Evolutionary conservation across 2,888 invertebrate genomes (phyloP), one percentile per base, ranked within the genome.

Genomic region (Cyclophora albipunctata): DNA sequence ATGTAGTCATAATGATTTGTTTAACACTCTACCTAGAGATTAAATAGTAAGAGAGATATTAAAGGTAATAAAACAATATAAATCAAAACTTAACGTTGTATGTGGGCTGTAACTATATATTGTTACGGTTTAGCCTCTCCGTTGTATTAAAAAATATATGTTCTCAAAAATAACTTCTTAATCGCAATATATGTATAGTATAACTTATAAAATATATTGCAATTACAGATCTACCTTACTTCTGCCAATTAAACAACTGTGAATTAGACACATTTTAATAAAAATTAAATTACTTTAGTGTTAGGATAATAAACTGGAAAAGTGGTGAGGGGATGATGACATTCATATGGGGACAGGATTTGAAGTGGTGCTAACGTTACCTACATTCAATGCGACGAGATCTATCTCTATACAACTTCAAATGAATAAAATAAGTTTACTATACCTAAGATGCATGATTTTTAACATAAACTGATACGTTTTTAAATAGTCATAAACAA

Each of bases 381-480:
- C 47, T 49, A 49, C 33, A 49, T 47, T 56, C 51, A 56, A 61
- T 61, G 61, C 61, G 61, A 61, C 61, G 61, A 61, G 59, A 61
- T 56, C 54, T 56, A 56, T 50, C 54, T 53, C 56, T 57, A 59
- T 56, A 58, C 53, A 57, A 56, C 59, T 55, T 50, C 52, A 48
- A 45, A 46, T 50, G 45, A 47, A 51, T 53, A 49, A 48, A 50
- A 53, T 48, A 48, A 50, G 45, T 48, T 45, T 44, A 50, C 48
- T 52, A 59, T 47, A 50, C 57, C 60, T 58, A 57, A 52, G 40
- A 57, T 57, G 54, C 57, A 61, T 61, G 61, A 61, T 61, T 61
- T 52, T 54, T 57, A 61, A 55, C 55, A 48, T 46, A 56, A 52
- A 46, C 48, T 50, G 51, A 59, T 56, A 50, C 45, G 51, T 49